Evolutionary conservation across 1,140 invertebrate species (phyloP).

Genomic region (Brachionus paranguensis): DNA sequence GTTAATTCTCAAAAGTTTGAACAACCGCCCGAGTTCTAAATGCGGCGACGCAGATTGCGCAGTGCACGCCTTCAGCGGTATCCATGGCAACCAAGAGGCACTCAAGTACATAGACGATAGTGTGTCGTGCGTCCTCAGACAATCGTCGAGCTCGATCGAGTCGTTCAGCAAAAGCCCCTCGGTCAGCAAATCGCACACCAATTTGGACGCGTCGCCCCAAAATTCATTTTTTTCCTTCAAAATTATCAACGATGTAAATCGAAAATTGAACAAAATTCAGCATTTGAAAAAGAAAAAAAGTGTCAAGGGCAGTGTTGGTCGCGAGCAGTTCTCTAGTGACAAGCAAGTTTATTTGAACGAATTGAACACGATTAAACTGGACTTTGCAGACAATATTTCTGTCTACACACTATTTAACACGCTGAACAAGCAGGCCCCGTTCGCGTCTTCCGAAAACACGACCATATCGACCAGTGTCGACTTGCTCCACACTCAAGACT

Average conservation of each 20-base stretch:
- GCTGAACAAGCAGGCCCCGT: neutral
- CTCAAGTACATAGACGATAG: constrained; percentile 8
- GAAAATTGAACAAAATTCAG: neutral
- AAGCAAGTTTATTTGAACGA: neutral
- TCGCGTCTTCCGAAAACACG: constrained; percentile 9
- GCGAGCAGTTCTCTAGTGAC: neutral
- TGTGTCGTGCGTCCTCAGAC: neutral
- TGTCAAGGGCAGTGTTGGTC: neutral
- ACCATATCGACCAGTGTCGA: neutral
- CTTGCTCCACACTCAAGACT: neutral
- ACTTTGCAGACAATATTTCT: neutral
- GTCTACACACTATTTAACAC: constrained; percentile 2
- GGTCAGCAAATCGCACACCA: neutral
- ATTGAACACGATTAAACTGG: neutral
- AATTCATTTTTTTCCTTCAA: neutral
- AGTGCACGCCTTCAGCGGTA: neutral
- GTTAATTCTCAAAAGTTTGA: neutral
- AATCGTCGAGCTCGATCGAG: neutral
- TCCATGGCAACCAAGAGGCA: neutral
- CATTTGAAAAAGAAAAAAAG: neutral
- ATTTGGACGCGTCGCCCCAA: neutral
- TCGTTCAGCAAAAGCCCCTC: neutral
- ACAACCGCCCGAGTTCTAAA: neutral
- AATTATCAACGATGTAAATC: neutral
- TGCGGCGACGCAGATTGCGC: neutral